Evolutionary conservation across 2,888 invertebrate genomes (phyloP), one percentile per base, ranked within the genome.

Genomic region (Thera obeliscata): DNA sequence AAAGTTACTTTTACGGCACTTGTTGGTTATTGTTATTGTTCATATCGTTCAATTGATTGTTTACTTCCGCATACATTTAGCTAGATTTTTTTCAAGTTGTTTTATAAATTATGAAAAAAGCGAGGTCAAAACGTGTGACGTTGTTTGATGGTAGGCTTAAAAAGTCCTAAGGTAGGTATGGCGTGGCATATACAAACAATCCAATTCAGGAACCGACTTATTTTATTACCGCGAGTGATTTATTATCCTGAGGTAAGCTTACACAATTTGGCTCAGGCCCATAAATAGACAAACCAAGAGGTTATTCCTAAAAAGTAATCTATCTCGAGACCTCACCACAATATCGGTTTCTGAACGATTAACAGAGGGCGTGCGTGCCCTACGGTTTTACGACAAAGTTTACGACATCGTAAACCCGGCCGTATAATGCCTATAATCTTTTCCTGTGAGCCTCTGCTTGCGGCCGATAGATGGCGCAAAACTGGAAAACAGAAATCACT

Each of bases 261-360:
- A 48, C 61, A 68, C 83, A 85, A 84, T 87, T 87, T 85, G 77
- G 81, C 84, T 81, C 81, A 80, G 77, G 81, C 81, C 81, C 85
- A 86, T 89, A 90, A 90, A 91, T 89, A 90, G 89, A 89, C 88
- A 90, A 89, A 87, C 86, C 85, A 87, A 87, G 86, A 88, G 87
- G 88, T 89, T 90, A 90, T 91, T 89, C 86, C 86, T 86, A 87
- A 84, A 74, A 87, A 90, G 90, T 89, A 90, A 93, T 93, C 91
- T 92, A 93, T 93, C 91, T 89, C 81, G 87, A 87, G 89, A 88
- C 91, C 88, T 89, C 88, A 84, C 88, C 89, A 87, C 92, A 91
- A 92, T 93, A 93, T 92, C 91, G 93, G 91, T 93, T 93, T 90
- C 91, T 89, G 88, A 91, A 89, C 93, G 91, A 93, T 93, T 93